Conservation (phyloP, 2,888 invertebrate genomes). For the Falcaria lacertinaria region DNA sequence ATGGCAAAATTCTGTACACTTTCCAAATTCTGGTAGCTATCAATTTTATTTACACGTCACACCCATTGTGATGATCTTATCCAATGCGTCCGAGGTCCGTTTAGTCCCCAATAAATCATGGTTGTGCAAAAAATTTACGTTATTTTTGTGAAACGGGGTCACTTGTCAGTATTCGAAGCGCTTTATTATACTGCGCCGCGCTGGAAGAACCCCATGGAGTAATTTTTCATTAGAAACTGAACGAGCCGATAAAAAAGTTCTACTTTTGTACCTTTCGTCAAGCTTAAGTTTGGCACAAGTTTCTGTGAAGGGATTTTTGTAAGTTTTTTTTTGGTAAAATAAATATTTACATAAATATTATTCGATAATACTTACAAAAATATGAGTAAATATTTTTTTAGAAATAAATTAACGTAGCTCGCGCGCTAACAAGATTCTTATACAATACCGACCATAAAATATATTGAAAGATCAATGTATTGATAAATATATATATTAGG, state of each 20-base stretch:
- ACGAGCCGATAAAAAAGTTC: slow-evolving; percentile 35
- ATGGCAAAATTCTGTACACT: slow-evolving; percentile 19
- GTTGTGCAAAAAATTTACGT: slow-evolving; percentile 49
- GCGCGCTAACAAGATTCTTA: too few species aligned
- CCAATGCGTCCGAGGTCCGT: slow-evolving; percentile 40
- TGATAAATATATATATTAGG: too few species aligned
- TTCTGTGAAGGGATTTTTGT: not conserved
- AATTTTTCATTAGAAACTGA: slow-evolving; percentile 43
- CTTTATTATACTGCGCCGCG: slow-evolving; percentile 36
- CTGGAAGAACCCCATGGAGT: slow-evolving; percentile 26
- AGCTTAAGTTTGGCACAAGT: slow-evolving; percentile 7
- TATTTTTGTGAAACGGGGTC: slow-evolving; percentile 46
- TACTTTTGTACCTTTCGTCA: slow-evolving; percentile 20
- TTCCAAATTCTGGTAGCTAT: slow-evolving; percentile 34
- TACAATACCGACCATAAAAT: too few species aligned
- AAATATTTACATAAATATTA: too few species aligned
- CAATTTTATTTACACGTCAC: slow-evolving; percentile 51
- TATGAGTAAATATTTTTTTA: too few species aligned
- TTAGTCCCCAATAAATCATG: slow-evolving; percentile 56
- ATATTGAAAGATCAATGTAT: too few species aligned
- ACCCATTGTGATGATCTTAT: slow-evolving; percentile 43
- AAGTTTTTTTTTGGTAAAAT: too few species aligned
- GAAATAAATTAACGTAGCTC: too few species aligned
- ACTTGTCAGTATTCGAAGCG: slow-evolving; percentile 39
- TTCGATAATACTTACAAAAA: too few species aligned